These are phyloP conservation scores for Oreochromis mossambicus DNA, from an alignment of 2,797 vertebrate species.

Conservation along the genomic window DNA sequence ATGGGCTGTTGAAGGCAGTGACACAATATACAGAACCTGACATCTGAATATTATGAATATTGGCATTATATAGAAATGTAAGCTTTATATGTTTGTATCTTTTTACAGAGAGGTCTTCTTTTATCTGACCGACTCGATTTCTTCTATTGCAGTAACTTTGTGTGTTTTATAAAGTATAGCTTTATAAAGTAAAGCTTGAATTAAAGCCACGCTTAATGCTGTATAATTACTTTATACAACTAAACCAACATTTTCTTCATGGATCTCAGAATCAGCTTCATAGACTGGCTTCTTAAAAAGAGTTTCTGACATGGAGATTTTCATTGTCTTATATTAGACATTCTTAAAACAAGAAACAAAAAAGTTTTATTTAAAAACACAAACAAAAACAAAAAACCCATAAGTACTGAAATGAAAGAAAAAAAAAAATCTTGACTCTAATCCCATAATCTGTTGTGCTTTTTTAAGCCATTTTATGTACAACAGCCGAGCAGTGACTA, in stretches of 20 bases:
- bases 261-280: not conserved
- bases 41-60: not conserved
- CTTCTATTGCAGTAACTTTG: not conserved
- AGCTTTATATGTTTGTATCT: not conserved
- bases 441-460: not conserved
- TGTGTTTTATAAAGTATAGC: not conserved
- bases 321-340: not conserved
- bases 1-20: constrained; percentile 90
- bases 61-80: not conserved
- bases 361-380: not conserved
- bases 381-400: not conserved
- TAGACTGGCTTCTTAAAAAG: not conserved
- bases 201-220: not conserved
- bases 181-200: not conserved
- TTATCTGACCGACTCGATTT: not conserved
- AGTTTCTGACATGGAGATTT: not conserved
- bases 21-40: constrained; percentile 40
- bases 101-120: not conserved
- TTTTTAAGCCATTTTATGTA: not conserved
- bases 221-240: not conserved
- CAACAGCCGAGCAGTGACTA: not conserved
- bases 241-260: not conserved
- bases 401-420: not conserved
- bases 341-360: not conserved
- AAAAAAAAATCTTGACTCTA: not conserved